phyloP scores from a whole-genome alignment of 2,113 vertebrate species.

The Ammodytes dubius region DNA sequence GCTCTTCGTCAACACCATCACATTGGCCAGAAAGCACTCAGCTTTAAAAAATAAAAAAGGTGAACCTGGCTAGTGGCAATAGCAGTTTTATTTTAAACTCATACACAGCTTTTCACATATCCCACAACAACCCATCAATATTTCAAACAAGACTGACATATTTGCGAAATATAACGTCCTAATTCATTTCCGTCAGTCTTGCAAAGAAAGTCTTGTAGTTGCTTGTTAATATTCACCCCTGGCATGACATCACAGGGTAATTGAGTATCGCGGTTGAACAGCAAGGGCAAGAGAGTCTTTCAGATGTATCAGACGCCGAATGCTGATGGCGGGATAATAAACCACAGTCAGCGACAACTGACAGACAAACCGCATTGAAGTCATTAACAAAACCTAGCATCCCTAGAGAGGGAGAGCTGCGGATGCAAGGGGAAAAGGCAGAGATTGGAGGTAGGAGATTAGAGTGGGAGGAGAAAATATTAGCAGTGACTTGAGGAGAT shows the following conservation, averaged over 20 bases:
- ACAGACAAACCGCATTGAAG: constrained; percentile 67
- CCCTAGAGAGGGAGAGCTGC: constrained; percentile 37
- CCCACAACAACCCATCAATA: constrained; percentile 45
- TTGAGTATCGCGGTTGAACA: constrained; percentile 22
- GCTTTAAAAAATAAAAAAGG: constrained; percentile 32
- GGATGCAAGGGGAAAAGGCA: constrained; percentile 16
- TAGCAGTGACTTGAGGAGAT: constrained; percentile 26
- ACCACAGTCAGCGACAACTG: constrained; percentile 57
- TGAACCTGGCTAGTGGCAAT: constrained; percentile 8
- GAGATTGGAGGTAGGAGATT: constrained; percentile 23
- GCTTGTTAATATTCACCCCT: constrained; percentile 43
- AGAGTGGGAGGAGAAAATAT: constrained; percentile 43
- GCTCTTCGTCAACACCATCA: neutral
- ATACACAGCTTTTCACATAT: constrained; percentile 25
- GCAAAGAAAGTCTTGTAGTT: neutral
- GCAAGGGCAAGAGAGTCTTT: constrained; percentile 22
- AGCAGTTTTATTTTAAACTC: constrained; percentile 33
- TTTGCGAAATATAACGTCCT: constrained; percentile 2
- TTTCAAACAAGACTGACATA: constrained; percentile 47
- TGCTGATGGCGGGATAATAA: constrained; percentile 71
- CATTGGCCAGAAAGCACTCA: neutral
- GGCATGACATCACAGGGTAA: constrained; percentile 52
- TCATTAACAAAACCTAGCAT: constrained; percentile 63
- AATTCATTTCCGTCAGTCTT: constrained; percentile 12
- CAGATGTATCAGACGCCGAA: constrained; percentile 53